Evolutionary conservation across 2,113 vertebrate genomes (phyloP).

Genomic region (Sigmodon hispidus): DNA sequence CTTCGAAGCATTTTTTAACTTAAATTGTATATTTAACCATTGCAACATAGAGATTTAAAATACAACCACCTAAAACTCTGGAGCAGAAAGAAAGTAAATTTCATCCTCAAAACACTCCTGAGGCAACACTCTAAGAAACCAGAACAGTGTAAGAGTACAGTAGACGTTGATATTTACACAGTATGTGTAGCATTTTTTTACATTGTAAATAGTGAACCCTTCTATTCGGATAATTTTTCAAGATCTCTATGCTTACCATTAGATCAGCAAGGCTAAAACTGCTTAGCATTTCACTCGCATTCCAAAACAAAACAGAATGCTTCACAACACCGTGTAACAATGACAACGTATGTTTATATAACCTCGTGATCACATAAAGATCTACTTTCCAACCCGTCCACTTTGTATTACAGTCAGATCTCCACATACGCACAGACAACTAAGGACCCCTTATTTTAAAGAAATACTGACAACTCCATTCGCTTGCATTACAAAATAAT

Average conservation of each 20-base stretch:
- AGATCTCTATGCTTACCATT: not conserved
- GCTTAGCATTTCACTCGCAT: conserved; percentile 1
- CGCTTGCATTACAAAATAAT: not conserved
- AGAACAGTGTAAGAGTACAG: not conserved
- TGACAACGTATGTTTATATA: not conserved
- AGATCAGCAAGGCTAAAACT: conserved; percentile 6
- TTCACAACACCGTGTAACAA: not conserved
- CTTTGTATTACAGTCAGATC: not conserved
- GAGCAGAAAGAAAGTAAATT: not conserved
- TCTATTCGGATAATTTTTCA: conserved; percentile 29
- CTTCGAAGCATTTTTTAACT: not conserved
- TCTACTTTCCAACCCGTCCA: conserved; percentile 42
- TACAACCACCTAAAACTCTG: conserved; percentile 9
- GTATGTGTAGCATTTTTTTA: not conserved
- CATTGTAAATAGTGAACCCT: not conserved
- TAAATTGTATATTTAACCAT: not conserved
- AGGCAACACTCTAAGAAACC: not conserved
- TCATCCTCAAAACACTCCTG: conserved; percentile 41
- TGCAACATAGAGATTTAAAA: conserved; percentile 46
- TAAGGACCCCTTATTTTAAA: not conserved
- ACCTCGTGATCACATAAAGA: not conserved
- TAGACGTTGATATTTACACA: not conserved
- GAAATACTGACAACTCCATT: not conserved
- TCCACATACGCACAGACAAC: not conserved
- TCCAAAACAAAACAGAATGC: not conserved